Percentiles rank a stretch among this genome's conserved stretches.
Conservation (phyloP, 1,140 invertebrate genomes). For the Drosophila ohnishii region DNA sequence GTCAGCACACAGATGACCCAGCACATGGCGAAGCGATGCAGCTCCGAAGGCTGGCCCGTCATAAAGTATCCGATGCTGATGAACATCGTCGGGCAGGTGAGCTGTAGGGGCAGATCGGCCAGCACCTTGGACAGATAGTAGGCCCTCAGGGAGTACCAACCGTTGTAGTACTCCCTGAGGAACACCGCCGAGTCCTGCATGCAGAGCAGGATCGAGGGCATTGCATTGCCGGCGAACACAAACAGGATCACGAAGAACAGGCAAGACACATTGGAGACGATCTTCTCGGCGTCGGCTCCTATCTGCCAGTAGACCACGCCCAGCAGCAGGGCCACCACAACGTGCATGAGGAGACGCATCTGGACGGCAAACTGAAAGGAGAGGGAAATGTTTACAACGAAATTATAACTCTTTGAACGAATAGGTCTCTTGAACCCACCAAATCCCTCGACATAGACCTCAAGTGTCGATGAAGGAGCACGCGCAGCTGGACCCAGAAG, state of each 20-base stretch:
- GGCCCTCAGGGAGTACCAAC: slow-evolving; percentile 93
- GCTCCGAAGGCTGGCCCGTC: slow-evolving; percentile 91
- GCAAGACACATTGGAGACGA: slow-evolving; percentile 91
- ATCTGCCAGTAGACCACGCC: slow-evolving; percentile 92
- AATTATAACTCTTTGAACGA: not conserved
- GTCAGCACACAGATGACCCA: slow-evolving; percentile 88
- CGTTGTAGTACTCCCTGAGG: slow-evolving; percentile 93
- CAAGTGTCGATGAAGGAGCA: slow-evolving; percentile 56
- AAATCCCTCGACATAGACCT: slow-evolving; percentile 62
- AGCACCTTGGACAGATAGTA: slow-evolving; percentile 94
- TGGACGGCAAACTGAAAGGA: slow-evolving; percentile 87
- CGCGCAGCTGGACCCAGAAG: slow-evolving; percentile 61
- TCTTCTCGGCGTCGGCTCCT: slow-evolving; percentile 90
- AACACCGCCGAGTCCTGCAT: slow-evolving; percentile 93
- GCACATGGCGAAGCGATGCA: slow-evolving; percentile 87
- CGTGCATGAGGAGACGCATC: slow-evolving; percentile 88
- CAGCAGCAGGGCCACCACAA: slow-evolving; percentile 90
- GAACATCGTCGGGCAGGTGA: slow-evolving; percentile 88
- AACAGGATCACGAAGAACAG: slow-evolving; percentile 94
- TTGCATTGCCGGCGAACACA: slow-evolving; percentile 93
- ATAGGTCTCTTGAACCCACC: slow-evolving; percentile 22
- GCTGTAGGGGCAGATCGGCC: slow-evolving; percentile 93
- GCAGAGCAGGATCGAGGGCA: slow-evolving; percentile 94
- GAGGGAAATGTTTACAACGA: not conserved
- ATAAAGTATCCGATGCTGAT: slow-evolving; percentile 90